Evolutionary conservation across 2,888 invertebrate genomes (phyloP).

Genomic region (Agrotis segetum): DNA sequence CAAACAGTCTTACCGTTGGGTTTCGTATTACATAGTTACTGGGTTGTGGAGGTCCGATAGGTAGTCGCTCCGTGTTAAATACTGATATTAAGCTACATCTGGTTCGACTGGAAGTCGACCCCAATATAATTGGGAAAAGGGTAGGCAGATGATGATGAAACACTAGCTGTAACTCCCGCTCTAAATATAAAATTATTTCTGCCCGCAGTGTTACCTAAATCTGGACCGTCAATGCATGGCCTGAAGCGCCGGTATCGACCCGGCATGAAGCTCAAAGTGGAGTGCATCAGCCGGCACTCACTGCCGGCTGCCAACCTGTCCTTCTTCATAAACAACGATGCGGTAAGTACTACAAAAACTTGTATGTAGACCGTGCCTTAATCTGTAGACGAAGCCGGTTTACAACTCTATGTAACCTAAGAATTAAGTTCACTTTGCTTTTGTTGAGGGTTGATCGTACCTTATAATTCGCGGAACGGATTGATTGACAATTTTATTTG

Average conservation of each 20-base stretch:
- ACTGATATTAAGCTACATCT: too few relatives aligned
- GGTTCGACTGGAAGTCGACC: too few relatives aligned
- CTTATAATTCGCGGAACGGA: not conserved
- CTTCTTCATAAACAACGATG: constrained; percentile 85
- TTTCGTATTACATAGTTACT: too few relatives aligned
- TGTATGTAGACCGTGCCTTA: not conserved
- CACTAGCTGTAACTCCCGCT: too few relatives aligned
- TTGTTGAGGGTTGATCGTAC: not conserved
- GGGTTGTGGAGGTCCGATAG: too few relatives aligned
- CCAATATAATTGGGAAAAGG: too few relatives aligned
- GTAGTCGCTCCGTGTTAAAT: too few relatives aligned
- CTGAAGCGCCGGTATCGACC: constrained; percentile 80
- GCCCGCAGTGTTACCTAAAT: constrained; percentile 77
- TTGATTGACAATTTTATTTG: not conserved
- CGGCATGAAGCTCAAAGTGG: constrained; percentile 83
- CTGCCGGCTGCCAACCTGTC: constrained; percentile 85
- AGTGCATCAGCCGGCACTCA: constrained; percentile 82
- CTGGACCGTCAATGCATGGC: constrained; percentile 81
- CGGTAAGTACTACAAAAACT: constrained; percentile 70
- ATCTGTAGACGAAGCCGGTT: not conserved
- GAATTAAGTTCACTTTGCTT: not conserved
- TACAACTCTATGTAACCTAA: not conserved
- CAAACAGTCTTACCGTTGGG: too few relatives aligned
- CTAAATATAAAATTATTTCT: not conserved
- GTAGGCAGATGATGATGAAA: too few relatives aligned